Base-by-base conservation (phyloP, 2,888 invertebrate species). In the Eutolmus rufibarbis region DNA sequence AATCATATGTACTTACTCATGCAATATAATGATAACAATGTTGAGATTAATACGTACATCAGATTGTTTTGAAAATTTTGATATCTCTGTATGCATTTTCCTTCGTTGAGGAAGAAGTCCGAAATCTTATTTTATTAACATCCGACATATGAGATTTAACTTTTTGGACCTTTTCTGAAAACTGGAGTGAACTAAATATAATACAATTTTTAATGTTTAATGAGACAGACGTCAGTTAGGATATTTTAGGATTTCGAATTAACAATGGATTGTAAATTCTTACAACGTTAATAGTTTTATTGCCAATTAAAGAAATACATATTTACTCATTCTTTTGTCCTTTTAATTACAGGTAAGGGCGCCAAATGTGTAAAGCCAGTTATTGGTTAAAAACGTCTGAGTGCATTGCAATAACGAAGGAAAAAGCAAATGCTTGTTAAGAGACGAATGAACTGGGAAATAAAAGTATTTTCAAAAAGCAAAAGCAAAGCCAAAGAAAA, bases 401-500 rank as follows among this genome's bases (percentile, higher is more conserved):
- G 66, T 66, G 66, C 12, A 9, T 66, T 66, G 19, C 19, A 66
- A 28, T 12, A 8, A 56, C 56, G n/a, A 19, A 8, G 28, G 23
- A 31, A 28, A 84, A 51, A 46, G 28, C 74, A 85, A 85, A 85
- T 85, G 85, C 74, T 74, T 74, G 74, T 23, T 74, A 43, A 74
- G n/a, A 43, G 31, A 74, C 85, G 85, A 85, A 85, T 85, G 85
- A 85, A 46, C 85, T 85, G 23, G 74, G 23, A 85, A 74, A 40
- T 74, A 46, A 40, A 85, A 85, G 74, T 28, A 74, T 74, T 43
- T 28, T 28, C n/a, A 43, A 43, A 74, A 85, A 74, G 74, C 66
- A 74, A 74, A 74, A 85, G 74, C 74, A 85, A 43, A 74, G 43
- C 57, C 85, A 85, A 74, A 28, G 74, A 56, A 23, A 66, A 23